A percentile compares a stretch with the other conserved stretches of the same genome.
Evolutionary conservation across 2,888 invertebrate species (phyloP).

Genomic region (Ernsta delagoae): DNA sequence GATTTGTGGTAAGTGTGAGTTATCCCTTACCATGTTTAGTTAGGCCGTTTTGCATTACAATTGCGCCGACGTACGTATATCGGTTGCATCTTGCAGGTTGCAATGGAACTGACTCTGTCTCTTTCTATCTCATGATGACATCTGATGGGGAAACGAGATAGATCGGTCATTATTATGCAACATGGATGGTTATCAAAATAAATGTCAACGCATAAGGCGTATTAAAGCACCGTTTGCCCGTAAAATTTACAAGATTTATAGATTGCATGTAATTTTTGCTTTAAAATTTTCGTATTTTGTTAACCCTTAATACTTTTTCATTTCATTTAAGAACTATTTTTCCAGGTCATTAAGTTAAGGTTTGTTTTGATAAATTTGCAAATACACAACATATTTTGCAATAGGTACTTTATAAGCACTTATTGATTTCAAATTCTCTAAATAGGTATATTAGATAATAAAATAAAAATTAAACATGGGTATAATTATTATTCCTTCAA

Average conservation of each 20-base stretch:
- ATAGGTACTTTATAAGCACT: too few species aligned
- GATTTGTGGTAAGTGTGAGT: conserved; percentile 5
- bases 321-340: too few species aligned
- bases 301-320: too few species aligned
- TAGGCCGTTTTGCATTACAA: conserved; percentile 52
- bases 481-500: too few species aligned
- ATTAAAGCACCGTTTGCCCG: conserved; percentile 10
- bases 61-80: conserved; percentile 44
- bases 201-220: conserved; percentile 39
- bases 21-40: conserved; percentile 44
- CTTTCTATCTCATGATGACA: conserved; percentile 5
- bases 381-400: too few species aligned
- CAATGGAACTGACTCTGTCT: conserved; percentile 22
- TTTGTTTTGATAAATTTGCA: too few species aligned
- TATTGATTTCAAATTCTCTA: too few species aligned
- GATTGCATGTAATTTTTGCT: conserved; percentile 12
- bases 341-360: too few species aligned
- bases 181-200: conserved; percentile 39
- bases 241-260: conserved; percentile 16
- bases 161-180: conserved; percentile 39
- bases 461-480: too few species aligned
- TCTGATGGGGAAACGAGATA: conserved; percentile 39
- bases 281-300: neutral
- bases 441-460: too few species aligned
- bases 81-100: conserved; percentile 32